Percentiles rank a stretch among this genome's conserved stretches.
These are phyloP conservation scores for Polypedilum vanderplanki DNA, from an alignment of 1,140 invertebrate species.

Conservation along the genomic window DNA sequence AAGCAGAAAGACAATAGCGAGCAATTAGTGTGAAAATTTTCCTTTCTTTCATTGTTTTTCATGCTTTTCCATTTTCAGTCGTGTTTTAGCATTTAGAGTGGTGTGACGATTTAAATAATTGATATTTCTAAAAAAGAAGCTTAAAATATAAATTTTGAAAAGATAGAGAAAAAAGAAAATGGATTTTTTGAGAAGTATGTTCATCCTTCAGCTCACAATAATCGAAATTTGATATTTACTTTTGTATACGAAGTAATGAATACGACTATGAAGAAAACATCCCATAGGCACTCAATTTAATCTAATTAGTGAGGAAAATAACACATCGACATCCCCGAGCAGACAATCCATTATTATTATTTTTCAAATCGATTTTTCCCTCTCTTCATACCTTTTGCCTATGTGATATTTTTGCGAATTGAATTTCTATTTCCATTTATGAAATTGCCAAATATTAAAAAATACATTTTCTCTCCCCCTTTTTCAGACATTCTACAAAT, in stretches of 20 bases:
- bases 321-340: no score
- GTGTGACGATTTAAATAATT: no score
- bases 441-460: background rate
- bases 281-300: no score
- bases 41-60: background rate
- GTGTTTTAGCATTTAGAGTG: background rate
- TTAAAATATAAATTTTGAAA: no score
- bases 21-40: constrained; percentile 2
- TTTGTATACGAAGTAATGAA: no score
- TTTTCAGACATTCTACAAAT: constrained; percentile 10
- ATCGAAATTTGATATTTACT: no score
- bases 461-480: background rate
- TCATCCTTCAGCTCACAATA: no score
- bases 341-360: background rate
- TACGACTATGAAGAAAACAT: no score
- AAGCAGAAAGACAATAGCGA: background rate
- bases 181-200: constrained; percentile 5
- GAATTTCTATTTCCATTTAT: background rate
- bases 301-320: no score
- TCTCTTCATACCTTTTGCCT: background rate
- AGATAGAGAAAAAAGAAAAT: background rate
- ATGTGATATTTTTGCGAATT: background rate
- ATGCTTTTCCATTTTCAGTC: background rate
- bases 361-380: background rate
- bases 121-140: no score